A percentile compares a stretch with the other conserved stretches of the same genome.
phyloP scores from a whole-genome alignment of 2,888 invertebrate species.

The Ennomos erosarius region DNA sequence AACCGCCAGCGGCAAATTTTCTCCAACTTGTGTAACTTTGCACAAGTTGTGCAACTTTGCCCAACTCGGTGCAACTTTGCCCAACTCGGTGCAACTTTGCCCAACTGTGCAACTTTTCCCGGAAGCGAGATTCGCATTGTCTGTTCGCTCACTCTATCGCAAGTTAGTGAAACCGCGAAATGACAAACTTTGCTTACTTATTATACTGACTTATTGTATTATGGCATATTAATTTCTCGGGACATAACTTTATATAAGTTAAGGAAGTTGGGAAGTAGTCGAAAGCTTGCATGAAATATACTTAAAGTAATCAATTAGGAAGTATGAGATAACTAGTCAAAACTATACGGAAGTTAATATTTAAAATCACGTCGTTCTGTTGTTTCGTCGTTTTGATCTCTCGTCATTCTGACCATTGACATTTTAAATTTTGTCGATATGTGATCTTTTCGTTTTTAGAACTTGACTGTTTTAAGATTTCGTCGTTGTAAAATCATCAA shows the following conservation, averaged over 20 bases:
- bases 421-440: too few relatives aligned
- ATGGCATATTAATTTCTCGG: slow-evolving; percentile 44
- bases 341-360: too few relatives aligned
- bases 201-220: slow-evolving; percentile 49
- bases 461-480: too few relatives aligned
- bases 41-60: slow-evolving; percentile 16
- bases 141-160: slow-evolving; percentile 21
- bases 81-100: slow-evolving; percentile 18
- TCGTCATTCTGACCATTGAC: too few relatives aligned
- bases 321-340: too few relatives aligned
- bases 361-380: too few relatives aligned
- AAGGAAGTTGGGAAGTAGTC: slow-evolving; percentile 13
- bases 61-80: slow-evolving; percentile 2
- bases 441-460: too few relatives aligned
- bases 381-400: too few relatives aligned
- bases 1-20: slow-evolving; percentile 24
- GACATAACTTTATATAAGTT: slow-evolving; percentile 32
- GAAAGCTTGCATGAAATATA: slow-evolving; percentile 19
- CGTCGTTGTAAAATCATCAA: too few relatives aligned
- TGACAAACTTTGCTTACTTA: slow-evolving; percentile 44
- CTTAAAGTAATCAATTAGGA: slow-evolving; percentile 22
- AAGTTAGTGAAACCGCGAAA: slow-evolving; percentile 45
- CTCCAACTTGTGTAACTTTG: slow-evolving; percentile 14
- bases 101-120: slow-evolving; percentile 11
- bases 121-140: slow-evolving; percentile 29